Evolutionary conservation across 2,888 invertebrate genomes (phyloP).

Genomic region (Phaonia tiefii): DNA sequence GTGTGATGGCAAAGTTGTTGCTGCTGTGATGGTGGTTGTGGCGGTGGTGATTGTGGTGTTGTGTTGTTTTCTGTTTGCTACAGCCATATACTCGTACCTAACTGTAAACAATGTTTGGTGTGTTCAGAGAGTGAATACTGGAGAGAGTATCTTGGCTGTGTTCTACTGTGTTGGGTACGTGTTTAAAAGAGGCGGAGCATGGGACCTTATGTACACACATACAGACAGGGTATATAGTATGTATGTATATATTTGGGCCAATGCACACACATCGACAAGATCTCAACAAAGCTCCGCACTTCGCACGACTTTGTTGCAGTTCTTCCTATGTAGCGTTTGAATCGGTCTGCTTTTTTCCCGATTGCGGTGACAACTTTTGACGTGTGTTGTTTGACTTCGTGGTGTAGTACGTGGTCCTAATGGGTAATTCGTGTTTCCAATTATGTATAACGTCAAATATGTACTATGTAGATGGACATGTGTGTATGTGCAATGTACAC

Average conservation of each 20-base stretch:
- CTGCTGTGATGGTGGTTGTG: conserved; percentile 34
- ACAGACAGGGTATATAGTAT: too few relatives aligned
- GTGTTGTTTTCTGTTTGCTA: conserved; percentile 42
- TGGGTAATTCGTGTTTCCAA: conserved; percentile 61
- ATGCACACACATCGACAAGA: conserved; percentile 13
- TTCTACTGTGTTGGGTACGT: background rate
- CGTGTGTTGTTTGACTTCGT: conserved; percentile 40
- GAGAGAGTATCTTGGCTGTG: conserved; percentile 33
- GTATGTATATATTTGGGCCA: conserved; percentile 6
- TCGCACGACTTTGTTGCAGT: conserved; percentile 52
- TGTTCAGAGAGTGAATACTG: conserved; percentile 59
- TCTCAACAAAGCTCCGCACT: background rate
- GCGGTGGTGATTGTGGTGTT: conserved; percentile 37
- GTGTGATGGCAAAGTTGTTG: background rate
- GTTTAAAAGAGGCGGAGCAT: conserved; percentile 75
- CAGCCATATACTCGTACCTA: too few relatives aligned
- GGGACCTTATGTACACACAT: conserved; percentile 70
- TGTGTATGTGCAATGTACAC: too few relatives aligned
- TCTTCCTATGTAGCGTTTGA: conserved; percentile 57
- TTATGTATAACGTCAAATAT: conserved; percentile 51
- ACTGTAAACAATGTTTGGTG: conserved; percentile 2
- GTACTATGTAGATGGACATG: background rate
- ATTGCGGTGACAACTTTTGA: conserved; percentile 1
- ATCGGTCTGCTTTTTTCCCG: conserved; percentile 35
- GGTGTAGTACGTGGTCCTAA: conserved; percentile 49